Evolutionary conservation across 1,140 invertebrate genomes (phyloP).

Genomic region (Aphelinus certus): DNA sequence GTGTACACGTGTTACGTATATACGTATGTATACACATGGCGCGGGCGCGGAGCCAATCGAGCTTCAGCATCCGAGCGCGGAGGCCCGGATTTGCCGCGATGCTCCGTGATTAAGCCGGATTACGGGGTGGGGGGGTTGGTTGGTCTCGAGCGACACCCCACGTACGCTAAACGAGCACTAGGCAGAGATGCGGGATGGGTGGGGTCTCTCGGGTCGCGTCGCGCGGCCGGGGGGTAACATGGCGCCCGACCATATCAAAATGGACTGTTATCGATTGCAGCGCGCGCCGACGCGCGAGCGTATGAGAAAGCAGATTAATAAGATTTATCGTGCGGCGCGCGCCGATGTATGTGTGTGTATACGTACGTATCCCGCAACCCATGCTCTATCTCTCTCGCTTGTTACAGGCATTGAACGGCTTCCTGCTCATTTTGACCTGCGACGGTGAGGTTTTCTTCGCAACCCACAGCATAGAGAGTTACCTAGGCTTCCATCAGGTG

Average conservation of each 20-base stretch:
- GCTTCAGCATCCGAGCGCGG: too few relatives aligned
- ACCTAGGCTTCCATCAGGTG: conserved; percentile 99
- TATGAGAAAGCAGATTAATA: too few relatives aligned
- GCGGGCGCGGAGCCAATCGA: too few relatives aligned
- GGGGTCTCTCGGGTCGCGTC: too few relatives aligned
- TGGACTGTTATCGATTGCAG: background rate
- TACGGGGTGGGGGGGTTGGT: too few relatives aligned
- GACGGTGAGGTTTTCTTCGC: conserved; percentile 99
- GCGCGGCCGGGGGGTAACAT: too few relatives aligned
- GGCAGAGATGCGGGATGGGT: too few relatives aligned
- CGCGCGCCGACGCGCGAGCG: background rate
- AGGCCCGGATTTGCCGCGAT: too few relatives aligned
- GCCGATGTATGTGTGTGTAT: background rate
- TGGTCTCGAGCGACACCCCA: too few relatives aligned
- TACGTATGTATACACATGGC: background rate
- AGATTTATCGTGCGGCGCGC: background rate
- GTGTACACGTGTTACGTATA: background rate
- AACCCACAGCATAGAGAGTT: conserved; percentile 98
- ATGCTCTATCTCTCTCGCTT: conserved; percentile 24
- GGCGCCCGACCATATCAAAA: background rate
- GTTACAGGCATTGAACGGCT: conserved; percentile 96
- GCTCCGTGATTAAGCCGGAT: too few relatives aligned
- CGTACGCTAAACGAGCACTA: too few relatives aligned
- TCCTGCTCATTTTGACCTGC: conserved; percentile 97
- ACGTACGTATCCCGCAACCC: too few relatives aligned